These are phyloP conservation scores for Automeris io DNA, from an alignment of 2,888 invertebrate species.

Conservation along the genomic window DNA sequence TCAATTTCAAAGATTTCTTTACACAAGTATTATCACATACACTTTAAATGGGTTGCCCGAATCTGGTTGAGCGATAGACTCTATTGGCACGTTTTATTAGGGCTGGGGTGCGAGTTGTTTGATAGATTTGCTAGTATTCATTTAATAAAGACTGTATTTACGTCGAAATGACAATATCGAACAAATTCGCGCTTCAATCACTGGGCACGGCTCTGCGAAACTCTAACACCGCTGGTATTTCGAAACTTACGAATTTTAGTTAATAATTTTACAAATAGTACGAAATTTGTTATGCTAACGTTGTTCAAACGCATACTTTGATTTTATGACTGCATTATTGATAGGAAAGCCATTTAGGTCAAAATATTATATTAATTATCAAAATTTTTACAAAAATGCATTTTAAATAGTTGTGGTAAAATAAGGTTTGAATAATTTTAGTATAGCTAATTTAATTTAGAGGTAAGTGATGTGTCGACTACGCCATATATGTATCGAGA, in stretches of 20 bases:
- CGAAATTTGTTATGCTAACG: background rate
- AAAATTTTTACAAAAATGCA: too few relatives aligned
- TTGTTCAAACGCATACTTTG: conserved; percentile 1
- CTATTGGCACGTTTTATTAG: conserved; percentile 63
- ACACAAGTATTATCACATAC: conserved; percentile 45
- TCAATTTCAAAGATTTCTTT: conserved; percentile 27
- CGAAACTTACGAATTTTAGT: conserved; percentile 56
- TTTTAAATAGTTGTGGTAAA: too few relatives aligned
- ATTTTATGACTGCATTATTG: too few relatives aligned
- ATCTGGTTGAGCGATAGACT: conserved; percentile 60
- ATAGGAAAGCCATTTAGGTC: too few relatives aligned
- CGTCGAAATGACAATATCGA: conserved; percentile 18
- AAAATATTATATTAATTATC: too few relatives aligned
- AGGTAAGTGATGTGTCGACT: conserved; percentile 19
- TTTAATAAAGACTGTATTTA: conserved; percentile 7
- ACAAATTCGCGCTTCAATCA: conserved; percentile 26
- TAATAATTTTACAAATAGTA: conserved; percentile 13
- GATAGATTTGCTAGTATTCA: conserved; percentile 11
- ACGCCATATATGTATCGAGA: conserved; percentile 68
- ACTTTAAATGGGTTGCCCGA: conserved; percentile 68
- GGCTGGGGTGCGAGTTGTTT: conserved; percentile 20
- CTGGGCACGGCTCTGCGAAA: conserved; percentile 73
- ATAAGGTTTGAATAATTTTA: background rate
- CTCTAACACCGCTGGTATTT: conserved; percentile 56
- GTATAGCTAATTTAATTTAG: background rate